Evolutionary conservation across 2,113 vertebrate species (phyloP), one percentile per base, ranked within the genome.

Genomic region (Anhinga rufa): DNA sequence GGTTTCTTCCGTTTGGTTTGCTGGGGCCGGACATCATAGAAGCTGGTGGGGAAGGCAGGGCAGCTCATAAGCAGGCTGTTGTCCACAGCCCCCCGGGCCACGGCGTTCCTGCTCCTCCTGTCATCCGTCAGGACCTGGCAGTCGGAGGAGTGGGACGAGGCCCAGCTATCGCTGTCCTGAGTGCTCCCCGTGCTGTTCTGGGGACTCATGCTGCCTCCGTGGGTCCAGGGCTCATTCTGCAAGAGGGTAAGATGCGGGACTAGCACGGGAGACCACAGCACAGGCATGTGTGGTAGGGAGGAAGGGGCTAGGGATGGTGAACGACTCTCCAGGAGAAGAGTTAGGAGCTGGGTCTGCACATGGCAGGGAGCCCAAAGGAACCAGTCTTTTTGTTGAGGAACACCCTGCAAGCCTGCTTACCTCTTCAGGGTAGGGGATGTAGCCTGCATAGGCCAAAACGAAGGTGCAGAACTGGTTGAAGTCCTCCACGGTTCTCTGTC

Each of bases 391-490:
- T 42, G 21, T 8, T n/a, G 40, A 70, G 34, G 42, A 78, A 34
- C 42, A 58, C 17, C 38, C 29, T 3, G 3, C 24, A 26, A 82
- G 10, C 32, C 44, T 1, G 0, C 90, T 98, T 94, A 99, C 99
- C 99, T 99, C 99, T 71, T 99, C 98, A 2, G 99, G 99, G 74
- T 99, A 99, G 1, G 99, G 99, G 96, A 99, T 99, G 97, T 99
- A 99, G 54, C 99, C 99, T 9, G 99, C 99, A 21, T 99, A 99
- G 29, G 99, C 99, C 98, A 99, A 91, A 62, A 99, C 99, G 16
- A 99, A 99, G 58, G 99, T 99, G 96, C 99, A 99, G 98, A 99
- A 99, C 97, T 99, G 99, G 97, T 99, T 99, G 97, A 99, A 99
- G 96, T 99, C 99, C 92, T 99, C 99, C 34, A 99, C 99, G 0